Evolutionary conservation across 2,797 vertebrate genomes (phyloP).

Genomic region (Siniperca undulata): DNA sequence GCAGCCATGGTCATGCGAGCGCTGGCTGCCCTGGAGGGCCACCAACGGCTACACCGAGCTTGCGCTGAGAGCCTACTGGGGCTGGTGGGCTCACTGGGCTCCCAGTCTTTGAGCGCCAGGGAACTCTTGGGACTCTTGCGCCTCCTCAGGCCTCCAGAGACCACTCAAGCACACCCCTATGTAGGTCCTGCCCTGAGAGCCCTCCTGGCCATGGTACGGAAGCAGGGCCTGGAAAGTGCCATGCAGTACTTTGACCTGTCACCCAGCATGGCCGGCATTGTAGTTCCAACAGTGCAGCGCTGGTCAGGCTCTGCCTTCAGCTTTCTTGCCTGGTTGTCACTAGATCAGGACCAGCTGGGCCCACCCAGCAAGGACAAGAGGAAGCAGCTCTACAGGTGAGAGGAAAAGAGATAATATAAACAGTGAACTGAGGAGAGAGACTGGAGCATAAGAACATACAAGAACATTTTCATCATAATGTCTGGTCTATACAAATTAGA

Average conservation of each 20-base stretch:
- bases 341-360: constrained; percentile 93
- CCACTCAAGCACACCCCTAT: constrained; percentile 86
- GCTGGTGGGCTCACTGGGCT: constrained; percentile 92
- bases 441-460: not conserved
- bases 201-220: constrained; percentile 92
- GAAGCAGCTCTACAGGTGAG: constrained; percentile 96
- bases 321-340: constrained; percentile 94
- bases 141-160: constrained; percentile 88
- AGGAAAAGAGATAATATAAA: constrained; percentile 17
- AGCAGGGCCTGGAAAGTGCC: constrained; percentile 93
- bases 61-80: constrained; percentile 93
- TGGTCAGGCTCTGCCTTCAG: constrained; percentile 97
- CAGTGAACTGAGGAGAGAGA: not conserved
- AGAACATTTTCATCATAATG: not conserved
- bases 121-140: constrained; percentile 90
- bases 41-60: constrained; percentile 85
- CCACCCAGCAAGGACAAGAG: constrained; percentile 90
- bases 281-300: constrained; percentile 91
- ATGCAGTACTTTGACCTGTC: constrained; percentile 96
- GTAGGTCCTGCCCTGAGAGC: constrained; percentile 89
- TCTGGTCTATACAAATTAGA: not conserved
- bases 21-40: constrained; percentile 86
- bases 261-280: constrained; percentile 95
- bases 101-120: constrained; percentile 92
- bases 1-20: constrained; percentile 91